These are phyloP conservation scores for Trichacis sp. DNA, from an alignment of 2,888 invertebrate genomes.

Conservation along the genomic window DNA sequence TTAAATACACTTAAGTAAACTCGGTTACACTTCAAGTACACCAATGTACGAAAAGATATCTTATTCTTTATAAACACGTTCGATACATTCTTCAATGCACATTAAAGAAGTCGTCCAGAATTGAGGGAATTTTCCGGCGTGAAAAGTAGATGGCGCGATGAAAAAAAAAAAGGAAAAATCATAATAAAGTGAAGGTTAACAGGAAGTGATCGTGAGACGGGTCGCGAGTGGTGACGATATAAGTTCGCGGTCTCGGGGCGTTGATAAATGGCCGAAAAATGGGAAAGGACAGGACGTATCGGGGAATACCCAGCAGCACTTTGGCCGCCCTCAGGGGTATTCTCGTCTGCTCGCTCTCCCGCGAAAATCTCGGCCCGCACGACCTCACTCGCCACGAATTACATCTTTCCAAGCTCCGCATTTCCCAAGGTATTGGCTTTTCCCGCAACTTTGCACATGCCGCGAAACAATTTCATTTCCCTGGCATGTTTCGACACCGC, in stretches of 20 bases:
- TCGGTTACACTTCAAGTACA: no score
- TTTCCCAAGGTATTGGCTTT: constrained; percentile 54
- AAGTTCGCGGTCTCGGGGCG: constrained; percentile 6
- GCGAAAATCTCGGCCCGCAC: constrained; percentile 72
- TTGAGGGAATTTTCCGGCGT: no score
- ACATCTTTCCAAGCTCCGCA: constrained; percentile 51
- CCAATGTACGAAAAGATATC: no score
- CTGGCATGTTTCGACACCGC: no score
- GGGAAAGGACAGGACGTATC: constrained; percentile 57
- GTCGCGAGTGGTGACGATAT: background rate
- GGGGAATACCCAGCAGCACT: constrained; percentile 70
- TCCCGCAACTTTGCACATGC: background rate
- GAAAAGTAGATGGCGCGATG: no score
- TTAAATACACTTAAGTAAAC: no score
- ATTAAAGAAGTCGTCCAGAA: no score
- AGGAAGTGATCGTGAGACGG: no score
- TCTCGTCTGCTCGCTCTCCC: constrained; percentile 72
- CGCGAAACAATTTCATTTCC: background rate
- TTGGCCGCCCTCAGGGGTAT: constrained; percentile 72
- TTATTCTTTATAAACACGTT: no score
- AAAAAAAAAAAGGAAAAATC: no score
- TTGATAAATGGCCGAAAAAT: constrained; percentile 20
- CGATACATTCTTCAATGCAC: no score
- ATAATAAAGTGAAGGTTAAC: constrained; percentile 18
- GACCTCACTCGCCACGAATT: constrained; percentile 65